Evolutionary conservation across 2,113 vertebrate genomes (phyloP), one percentile per base, ranked within the genome.

Genomic region (Tachysurus vachellii): DNA sequence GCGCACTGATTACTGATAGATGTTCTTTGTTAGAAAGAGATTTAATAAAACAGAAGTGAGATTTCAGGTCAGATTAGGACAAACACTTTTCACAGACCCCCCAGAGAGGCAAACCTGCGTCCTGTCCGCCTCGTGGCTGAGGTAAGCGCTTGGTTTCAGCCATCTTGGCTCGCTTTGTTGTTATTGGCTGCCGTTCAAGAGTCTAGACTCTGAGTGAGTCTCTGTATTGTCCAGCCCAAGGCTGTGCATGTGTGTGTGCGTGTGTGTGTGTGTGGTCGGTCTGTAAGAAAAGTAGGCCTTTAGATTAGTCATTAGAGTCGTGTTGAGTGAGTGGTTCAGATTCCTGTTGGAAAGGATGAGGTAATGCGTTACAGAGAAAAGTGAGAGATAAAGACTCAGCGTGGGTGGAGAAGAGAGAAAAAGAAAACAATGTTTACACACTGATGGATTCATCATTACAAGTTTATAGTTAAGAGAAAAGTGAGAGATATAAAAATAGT

Each of bases 121-220:
- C 64, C 42, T 54, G 83, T 87, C 64, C 28, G 87, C 82, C 73
- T 86, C 84, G 87, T 44, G 53, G 83, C 73, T 85, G 80, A 91
- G 89, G 76, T 85, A 76, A 91, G 88, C 82, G 84, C 90, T 53
- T 85, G 86, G 90, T 84, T 90, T 62, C 50, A 85, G 87, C 80
- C 83, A 85, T 77, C 88, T 90, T 94, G 94, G 93, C 92, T 92
- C 71, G 26, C 57, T 79, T 4, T 87, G 89, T 28, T 31, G 84
- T 85, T 88, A 76, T 93, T 95, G 94, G 93, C 93, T 53, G 53
- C 44, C 47, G 42, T 61, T 88, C 86, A 88, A 84, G 44, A 31
- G 73, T 79, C 62, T 75, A 83, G 71, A 83, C 86, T 44, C 31
- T 0, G 62, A 80, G 71, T 17, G 31, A 71, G 44, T 62, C 88